A percentile compares a stretch with the other conserved stretches of the same genome.
Evolutionary conservation across 2,888 invertebrate species (phyloP).

Genomic region (Germaria angustata): DNA sequence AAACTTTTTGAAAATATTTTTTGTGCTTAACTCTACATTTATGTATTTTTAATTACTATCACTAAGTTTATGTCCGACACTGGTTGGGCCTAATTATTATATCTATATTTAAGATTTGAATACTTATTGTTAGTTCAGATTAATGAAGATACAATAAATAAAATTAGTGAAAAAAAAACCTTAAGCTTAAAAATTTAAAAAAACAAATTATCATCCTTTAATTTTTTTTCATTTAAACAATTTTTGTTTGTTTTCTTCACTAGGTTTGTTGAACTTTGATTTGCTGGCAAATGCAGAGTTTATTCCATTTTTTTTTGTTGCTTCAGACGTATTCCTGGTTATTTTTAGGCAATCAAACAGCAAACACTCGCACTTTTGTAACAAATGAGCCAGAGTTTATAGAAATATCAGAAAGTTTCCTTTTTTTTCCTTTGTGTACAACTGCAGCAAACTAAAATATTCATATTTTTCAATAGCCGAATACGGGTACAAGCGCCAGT

Average conservation of each 20-base stretch:
- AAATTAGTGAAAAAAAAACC: no score
- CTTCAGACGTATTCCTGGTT: background rate
- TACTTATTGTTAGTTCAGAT: no score
- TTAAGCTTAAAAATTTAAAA: no score
- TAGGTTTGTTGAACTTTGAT: conserved; percentile 39
- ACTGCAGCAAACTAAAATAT: conserved; percentile 8
- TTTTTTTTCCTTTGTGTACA: background rate
- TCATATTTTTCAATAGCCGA: conserved; percentile 41
- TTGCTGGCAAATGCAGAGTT: background rate
- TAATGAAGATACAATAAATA: no score
- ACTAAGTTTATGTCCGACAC: no score
- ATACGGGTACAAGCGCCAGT: conserved; percentile 14
- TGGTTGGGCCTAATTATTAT: no score
- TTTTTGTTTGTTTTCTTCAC: background rate
- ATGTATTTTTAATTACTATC: no score
- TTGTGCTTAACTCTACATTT: no score
- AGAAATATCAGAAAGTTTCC: conserved; percentile 22
- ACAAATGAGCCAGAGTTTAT: conserved; percentile 34
- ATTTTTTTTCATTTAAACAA: background rate
- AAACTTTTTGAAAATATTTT: no score
- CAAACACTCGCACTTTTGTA: conserved; percentile 23
- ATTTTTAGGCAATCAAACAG: conserved; percentile 42
- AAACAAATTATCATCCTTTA: no score
- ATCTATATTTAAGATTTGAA: no score
- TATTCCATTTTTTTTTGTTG: conserved; percentile 8